phyloP scores from a whole-genome alignment of 2,888 invertebrate species.

The Ochropleura leucogaster region DNA sequence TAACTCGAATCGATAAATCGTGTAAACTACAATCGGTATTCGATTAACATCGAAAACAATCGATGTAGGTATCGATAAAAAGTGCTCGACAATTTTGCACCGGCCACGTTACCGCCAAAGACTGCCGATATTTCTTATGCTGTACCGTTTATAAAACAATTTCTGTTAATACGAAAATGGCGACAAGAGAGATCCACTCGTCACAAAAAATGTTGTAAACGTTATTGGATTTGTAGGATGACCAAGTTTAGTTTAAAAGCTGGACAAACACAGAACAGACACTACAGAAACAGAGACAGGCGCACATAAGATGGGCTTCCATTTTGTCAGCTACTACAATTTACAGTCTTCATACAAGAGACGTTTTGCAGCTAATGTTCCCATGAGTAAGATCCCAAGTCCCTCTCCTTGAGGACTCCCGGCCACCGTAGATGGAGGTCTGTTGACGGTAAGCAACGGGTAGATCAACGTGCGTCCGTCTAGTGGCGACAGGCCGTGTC shows the following conservation, averaged over 20 bases:
- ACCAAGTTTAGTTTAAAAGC: constrained; percentile 16
- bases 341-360: not conserved
- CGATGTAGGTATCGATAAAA: constrained; percentile 71
- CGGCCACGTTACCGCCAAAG: constrained; percentile 65
- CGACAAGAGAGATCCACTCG: constrained; percentile 59
- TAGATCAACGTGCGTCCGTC: too few relatives aligned
- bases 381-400: too few relatives aligned
- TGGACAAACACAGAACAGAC: constrained; percentile 3
- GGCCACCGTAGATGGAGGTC: too few relatives aligned
- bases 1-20: constrained; percentile 64
- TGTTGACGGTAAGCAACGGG: too few relatives aligned
- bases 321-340: not conserved
- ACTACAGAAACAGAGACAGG: not conserved
- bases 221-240: constrained; percentile 56
- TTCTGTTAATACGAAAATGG: constrained; percentile 71
- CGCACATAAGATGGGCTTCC: not conserved
- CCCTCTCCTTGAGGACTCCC: not conserved
- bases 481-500: too few relatives aligned
- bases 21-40: constrained; percentile 57
- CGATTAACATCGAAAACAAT: constrained; percentile 76
- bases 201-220: constrained; percentile 64
- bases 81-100: constrained; percentile 71
- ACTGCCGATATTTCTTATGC: constrained; percentile 68
- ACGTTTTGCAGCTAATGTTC: not conserved
- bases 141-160: constrained; percentile 71